Evolutionary conservation across 1,140 invertebrate species (phyloP).

Genomic region (Zeugodacus cucurbitae): DNA sequence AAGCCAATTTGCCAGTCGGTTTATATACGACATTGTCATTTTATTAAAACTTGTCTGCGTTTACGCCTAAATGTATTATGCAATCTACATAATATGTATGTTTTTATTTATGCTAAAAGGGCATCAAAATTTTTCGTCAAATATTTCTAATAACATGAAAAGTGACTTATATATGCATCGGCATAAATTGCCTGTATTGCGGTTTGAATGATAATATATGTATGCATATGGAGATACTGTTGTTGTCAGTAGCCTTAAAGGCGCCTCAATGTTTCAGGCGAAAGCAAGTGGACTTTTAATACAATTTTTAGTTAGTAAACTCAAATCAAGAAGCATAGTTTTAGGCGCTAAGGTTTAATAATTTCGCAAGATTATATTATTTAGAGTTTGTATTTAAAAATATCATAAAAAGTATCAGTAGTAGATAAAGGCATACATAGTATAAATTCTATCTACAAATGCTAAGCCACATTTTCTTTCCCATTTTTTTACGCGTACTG

Average conservation of each 20-base stretch:
- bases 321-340: too few relatives aligned
- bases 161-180: background rate
- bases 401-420: too few relatives aligned
- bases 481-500: too few relatives aligned
- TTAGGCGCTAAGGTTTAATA: too few relatives aligned
- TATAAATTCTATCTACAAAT: too few relatives aligned
- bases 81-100: background rate
- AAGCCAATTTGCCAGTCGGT: background rate
- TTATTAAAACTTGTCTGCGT: background rate
- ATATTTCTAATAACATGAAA: background rate
- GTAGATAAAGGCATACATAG: too few relatives aligned
- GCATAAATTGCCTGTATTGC: background rate
- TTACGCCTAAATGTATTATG: background rate
- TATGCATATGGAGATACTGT: background rate
- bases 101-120: conserved; percentile 15
- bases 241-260: too few relatives aligned
- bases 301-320: too few relatives aligned
- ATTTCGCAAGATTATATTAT: too few relatives aligned
- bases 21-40: background rate
- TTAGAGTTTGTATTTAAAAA: too few relatives aligned
- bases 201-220: background rate
- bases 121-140: conserved; percentile 20
- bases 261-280: too few relatives aligned
- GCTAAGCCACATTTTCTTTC: too few relatives aligned
- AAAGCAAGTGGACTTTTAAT: background rate